Base-by-base conservation (phyloP, 1,140 invertebrate genomes). In the Cydia amplana region DNA sequence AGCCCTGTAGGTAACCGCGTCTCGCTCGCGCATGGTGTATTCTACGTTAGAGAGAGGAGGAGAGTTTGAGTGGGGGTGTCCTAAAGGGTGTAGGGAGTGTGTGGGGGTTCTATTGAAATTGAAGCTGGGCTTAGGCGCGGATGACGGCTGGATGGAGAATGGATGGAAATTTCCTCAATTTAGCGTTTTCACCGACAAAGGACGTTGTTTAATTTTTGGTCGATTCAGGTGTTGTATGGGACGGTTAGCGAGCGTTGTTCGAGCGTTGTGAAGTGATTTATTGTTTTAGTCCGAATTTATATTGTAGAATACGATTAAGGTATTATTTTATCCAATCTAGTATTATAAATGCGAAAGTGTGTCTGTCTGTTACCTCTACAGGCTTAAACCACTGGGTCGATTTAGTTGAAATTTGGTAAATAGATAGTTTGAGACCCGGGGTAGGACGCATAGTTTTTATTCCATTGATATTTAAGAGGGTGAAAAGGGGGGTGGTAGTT, bases 131-230 rank as follows among this genome's bases (percentile, higher is more conserved):
- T 92, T 91, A 91, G 90, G 89, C 90, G 89, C 87, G 91, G 91
- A 92, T 92, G 91, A 92, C 90, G 91, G 87, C 89, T 88, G 91
- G 88, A 83, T 90, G 88, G 88, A 92, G 91, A 92, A 92, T 91
- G 89, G 91, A 92, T 92, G 91, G 90, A 92, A 92, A 92, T 92
- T 92, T 92, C 90, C 91, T 92, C 90, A 92, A 92, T 92, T 92
- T 92, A 91, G 85, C 91, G 86, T 91, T 91, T 91, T 91, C 88
- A 84, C 89, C 90, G 90, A 92, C 91, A 92, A 92, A 92, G 89
- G 87, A 87, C 86, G 82, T 87, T 92, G 91, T 92, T 91, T 91
- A 91, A 92, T 92, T 92, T 91, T 92, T 91, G 87, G 89, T 82
- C 83, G 82, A 79, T 83, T 88, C 83, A 89, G 87, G 85, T 89